phyloP scores from a whole-genome alignment of 2,797 vertebrate species.

The Nasua narica region DNA sequence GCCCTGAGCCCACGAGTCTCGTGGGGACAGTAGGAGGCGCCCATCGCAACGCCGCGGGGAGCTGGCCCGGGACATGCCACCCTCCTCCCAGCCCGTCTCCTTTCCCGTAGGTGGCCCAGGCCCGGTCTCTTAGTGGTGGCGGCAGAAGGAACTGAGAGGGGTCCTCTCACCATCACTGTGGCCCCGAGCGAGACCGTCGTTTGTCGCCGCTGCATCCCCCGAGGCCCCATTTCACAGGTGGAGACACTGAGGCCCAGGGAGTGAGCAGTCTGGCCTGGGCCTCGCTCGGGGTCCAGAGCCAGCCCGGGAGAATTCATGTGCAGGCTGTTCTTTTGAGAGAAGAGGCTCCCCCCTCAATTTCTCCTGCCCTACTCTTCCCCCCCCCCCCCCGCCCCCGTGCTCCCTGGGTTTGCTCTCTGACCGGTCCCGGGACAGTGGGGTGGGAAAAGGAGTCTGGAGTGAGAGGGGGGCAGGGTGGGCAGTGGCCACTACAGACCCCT shows the following conservation, averaged over 20 bases:
- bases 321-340: not conserved
- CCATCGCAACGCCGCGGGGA: rapidly evolving
- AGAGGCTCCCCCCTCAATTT: too few relatives aligned
- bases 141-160: rapidly evolving
- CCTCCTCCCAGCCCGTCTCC: rapidly evolving
- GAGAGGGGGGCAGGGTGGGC: not conserved
- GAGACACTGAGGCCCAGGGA: not conserved
- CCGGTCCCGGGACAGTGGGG: rapidly evolving
- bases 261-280: rapidly evolving
- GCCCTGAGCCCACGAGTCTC: not conserved
- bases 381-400: not conserved
- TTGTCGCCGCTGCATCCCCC: rapidly evolving
- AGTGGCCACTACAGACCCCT: not conserved
- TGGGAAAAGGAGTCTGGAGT: not conserved
- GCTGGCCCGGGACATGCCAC: not conserved
- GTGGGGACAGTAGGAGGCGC: rapidly evolving
- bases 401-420: rapidly evolving
- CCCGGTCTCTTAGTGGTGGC: rapidly evolving
- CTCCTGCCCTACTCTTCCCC: not conserved
- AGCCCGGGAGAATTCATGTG: rapidly evolving
- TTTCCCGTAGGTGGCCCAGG: too few relatives aligned
- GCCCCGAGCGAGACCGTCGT: rapidly evolving
- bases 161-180: rapidly evolving
- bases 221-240: not conserved
- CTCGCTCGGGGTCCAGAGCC: not conserved